Base-by-base conservation (phyloP, 2,113 vertebrate species). In the Proterorhinus semilunaris region DNA sequence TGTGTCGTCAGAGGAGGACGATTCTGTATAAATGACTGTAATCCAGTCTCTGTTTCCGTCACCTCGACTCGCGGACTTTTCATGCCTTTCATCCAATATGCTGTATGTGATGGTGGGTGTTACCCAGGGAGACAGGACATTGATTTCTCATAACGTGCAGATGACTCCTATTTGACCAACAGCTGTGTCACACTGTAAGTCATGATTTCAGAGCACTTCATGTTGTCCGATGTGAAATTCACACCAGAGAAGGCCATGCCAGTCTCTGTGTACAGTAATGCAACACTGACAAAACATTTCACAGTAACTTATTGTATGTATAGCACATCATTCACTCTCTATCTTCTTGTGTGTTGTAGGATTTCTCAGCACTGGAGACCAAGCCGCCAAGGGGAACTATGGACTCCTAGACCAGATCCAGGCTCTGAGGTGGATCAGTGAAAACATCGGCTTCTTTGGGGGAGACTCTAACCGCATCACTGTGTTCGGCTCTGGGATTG, bases 381-480 rank as follows among this genome's bases (percentile, higher is more conserved):
- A 99, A 91, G 98, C 98, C 43, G 98, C 98, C 72, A 99, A 99
- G 88, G 98, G 98, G 75, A 99, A 99, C 88, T 99, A 99, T 0
- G 98, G 98, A 21, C 94, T 99, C 46, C 91, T 99, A 87, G 97
- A 99, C 91, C 98, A 99, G 92, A 99, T 99, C 79, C 98, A 99
- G 92, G 97, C 97, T 0, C 91, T 99, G 69, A 94, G 98, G 69
- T 99, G 97, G 98, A 96, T 99, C 90, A 99, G 98, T 0, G 98
- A 99, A 89, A 99, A 99, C 86, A 96, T 99, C 21, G 98, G 95
- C 82, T 98, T 97, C 94, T 99, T 99, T 7, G 98, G 98, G 6
- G 98, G 98, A 1, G 98, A 99, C 83, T 97, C 97, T 68, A 88
- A 96, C 87, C 93, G 98, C 47, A 99, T 99, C 89, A 99, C 98